Evolutionary conservation across 2,113 vertebrate species (phyloP).

Genomic region (Peromyscus leucopus): DNA sequence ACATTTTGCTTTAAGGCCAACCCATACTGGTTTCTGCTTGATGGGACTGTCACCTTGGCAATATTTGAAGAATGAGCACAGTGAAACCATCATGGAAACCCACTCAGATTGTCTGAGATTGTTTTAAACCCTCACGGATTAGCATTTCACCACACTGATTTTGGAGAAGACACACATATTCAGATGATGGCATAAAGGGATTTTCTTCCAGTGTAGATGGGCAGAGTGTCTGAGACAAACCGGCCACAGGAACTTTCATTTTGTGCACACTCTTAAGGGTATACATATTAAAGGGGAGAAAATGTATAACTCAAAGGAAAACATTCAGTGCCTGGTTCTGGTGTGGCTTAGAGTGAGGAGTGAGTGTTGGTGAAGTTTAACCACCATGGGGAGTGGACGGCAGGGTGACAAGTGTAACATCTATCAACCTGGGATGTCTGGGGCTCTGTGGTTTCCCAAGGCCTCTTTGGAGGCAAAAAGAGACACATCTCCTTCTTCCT

Average conservation of each 20-base stretch:
- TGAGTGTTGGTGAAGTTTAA: neutral
- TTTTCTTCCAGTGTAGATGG: neutral
- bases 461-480: rapidly evolving
- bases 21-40: neutral
- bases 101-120: neutral
- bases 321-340: neutral
- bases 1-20: neutral
- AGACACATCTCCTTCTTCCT: neutral
- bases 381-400: neutral
- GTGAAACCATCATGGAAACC: neutral
- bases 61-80: neutral
- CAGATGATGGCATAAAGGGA: too few species aligned
- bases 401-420: rapidly evolving
- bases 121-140: neutral
- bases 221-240: neutral
- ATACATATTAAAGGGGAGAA: neutral
- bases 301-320: neutral
- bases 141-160: neutral
- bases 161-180: neutral
- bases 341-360: neutral
- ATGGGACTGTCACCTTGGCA: neutral
- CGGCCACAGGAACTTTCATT: neutral
- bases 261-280: neutral
- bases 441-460: neutral
- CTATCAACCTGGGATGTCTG: rapidly evolving